Evolutionary conservation across 2,888 invertebrate genomes (phyloP), one percentile per base, ranked within the genome.

Genomic region (Peribatodes rhomboidaria): DNA sequence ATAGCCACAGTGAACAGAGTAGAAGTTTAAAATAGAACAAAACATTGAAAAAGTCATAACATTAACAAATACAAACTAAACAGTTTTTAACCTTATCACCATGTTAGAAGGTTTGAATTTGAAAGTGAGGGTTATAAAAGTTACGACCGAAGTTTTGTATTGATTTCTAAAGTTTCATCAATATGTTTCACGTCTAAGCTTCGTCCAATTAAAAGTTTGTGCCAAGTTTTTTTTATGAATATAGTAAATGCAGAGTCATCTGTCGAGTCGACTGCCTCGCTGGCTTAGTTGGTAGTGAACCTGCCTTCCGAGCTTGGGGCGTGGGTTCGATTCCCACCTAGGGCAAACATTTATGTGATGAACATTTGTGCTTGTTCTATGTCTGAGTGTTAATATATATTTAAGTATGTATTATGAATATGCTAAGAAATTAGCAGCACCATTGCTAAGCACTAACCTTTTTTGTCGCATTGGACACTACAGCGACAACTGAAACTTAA

Each of bases 1-100:
- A 65, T 68, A n/a, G 47, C 35, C 22, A 56, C 49, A 53, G 42
- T 65, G 58, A 61, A 65, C 59, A 50, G 62, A 58, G 63, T 33
- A 42, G 39, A 56, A 47, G 65, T 55, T 56, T 58, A 58, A 49
- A 59, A 66, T 55, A 55, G 27, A 62, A 44, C 33, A 56, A 62
- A 56, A 49, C 56, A 53, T 46, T 1, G 3, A 39, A 20, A 22
- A 13, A 33, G 6, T 3, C 18, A 37, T 20, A 60, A 14, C 3
- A 13, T 33, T 20, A 39, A 39, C 41, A 16, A 22, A 35, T 13
- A 22, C 14, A 16, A 3, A 35, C 22, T 41, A 16, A 16, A 2
- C 35, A 3, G 33, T 50, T 20, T 22, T 50, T 4, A 9, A 37
- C 42, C n/a, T 62, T 62, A n/a, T 37, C 13, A 0, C 22, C 1